Evolutionary conservation across 2,888 invertebrate genomes (phyloP).

Genomic region (Pterostichus madidus): DNA sequence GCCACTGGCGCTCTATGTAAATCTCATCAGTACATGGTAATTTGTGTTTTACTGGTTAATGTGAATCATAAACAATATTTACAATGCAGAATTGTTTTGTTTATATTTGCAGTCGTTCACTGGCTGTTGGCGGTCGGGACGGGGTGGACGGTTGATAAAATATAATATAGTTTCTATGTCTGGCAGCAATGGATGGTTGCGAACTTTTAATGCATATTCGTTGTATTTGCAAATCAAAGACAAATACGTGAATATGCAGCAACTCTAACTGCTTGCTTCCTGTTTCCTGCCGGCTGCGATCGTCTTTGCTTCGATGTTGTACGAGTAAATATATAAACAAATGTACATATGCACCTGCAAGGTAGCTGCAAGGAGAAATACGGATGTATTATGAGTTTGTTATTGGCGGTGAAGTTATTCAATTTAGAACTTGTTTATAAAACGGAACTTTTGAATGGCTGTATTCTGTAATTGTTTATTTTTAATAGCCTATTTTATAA

Average conservation of each 20-base stretch:
- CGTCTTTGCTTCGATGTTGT: slow-evolving; percentile 16
- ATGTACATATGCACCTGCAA: not conserved
- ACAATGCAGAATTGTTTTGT: slow-evolving; percentile 37
- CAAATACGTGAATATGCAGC: slow-evolving; percentile 51
- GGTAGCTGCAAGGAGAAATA: not conserved
- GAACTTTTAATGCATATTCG: slow-evolving; percentile 56
- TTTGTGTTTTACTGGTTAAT: slow-evolving; percentile 34
- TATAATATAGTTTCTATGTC: slow-evolving; percentile 16
- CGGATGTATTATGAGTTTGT: too few species aligned
- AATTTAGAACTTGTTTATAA: too few species aligned
- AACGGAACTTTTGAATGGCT: too few species aligned
- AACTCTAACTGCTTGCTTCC: not conserved
- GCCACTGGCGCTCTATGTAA: slow-evolving; percentile 21
- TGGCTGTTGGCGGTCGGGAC: not conserved
- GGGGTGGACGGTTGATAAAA: not conserved
- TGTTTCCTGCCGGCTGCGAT: not conserved
- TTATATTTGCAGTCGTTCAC: slow-evolving; percentile 7
- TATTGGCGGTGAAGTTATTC: too few species aligned
- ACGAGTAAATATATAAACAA: slow-evolving; percentile 34
- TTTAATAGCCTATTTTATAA: too few species aligned
- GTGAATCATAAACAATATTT: slow-evolving; percentile 51
- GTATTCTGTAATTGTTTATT: too few species aligned
- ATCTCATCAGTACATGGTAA: slow-evolving; percentile 40
- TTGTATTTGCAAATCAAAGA: slow-evolving; percentile 59
- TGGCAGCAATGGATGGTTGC: not conserved